Conservation (phyloP, 2,797 vertebrate genomes). For the Gambusia yucatana region DNA sequence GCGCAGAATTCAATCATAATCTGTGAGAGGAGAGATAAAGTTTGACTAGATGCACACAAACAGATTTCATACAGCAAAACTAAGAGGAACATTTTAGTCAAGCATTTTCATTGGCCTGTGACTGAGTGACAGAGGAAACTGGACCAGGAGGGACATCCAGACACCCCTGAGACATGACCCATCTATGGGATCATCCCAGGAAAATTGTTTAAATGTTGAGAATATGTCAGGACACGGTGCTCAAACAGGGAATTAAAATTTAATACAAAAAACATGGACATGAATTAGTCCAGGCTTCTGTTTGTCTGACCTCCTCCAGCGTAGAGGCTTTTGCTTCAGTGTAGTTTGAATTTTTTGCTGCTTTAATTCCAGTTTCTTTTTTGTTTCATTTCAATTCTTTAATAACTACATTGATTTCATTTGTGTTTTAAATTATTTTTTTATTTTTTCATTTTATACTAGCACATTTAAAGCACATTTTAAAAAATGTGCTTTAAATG, state of each 20-base stretch:
- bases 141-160: no score
- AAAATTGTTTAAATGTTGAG: background rate
- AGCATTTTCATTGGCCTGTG: no score
- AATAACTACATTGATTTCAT: background rate
- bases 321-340: background rate
- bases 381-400: no score
- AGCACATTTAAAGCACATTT: no score
- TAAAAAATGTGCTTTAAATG: no score
- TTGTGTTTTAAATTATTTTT: background rate
- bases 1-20: constrained; percentile 99
- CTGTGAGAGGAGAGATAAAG: constrained; percentile 67
- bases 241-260: background rate
- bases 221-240: background rate
- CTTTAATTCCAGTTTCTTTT: background rate
- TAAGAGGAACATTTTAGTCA: no score
- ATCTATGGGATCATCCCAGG: background rate
- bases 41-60: constrained; percentile 6
- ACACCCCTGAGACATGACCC: no score
- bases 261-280: background rate
- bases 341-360: background rate
- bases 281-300: background rate
- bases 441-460: background rate
- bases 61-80: background rate
- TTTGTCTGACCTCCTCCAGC: background rate
- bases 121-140: no score